Conservation (phyloP, 1,140 invertebrate species). For the Penaeus chinensis region DNA sequence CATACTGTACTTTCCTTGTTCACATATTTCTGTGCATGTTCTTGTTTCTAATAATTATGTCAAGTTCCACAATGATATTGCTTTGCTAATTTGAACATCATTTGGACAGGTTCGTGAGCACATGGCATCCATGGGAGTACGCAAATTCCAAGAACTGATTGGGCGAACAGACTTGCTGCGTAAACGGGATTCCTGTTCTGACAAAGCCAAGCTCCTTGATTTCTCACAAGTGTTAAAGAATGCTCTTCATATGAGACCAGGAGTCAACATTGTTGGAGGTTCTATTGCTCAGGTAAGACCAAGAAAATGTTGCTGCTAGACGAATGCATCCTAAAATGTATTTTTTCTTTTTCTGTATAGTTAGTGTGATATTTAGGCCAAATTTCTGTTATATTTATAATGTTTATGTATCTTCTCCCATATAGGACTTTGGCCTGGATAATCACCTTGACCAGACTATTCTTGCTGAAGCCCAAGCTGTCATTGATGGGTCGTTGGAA, state of each 20-base stretch:
- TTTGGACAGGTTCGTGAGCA: conserved; percentile 78
- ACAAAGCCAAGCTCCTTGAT: conserved; percentile 88
- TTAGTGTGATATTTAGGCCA: neutral
- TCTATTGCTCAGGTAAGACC: conserved; percentile 75
- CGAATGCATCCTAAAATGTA: no score
- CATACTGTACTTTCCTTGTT: no score
- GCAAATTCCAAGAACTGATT: conserved; percentile 91
- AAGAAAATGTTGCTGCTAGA: no score
- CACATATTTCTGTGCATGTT: no score
- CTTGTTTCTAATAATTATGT: neutral
- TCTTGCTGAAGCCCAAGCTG: conserved; percentile 79
- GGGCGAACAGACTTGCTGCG: conserved; percentile 92
- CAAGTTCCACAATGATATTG: no score
- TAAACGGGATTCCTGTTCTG: conserved; percentile 72
- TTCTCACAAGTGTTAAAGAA: conserved; percentile 88
- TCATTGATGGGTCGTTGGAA: conserved; percentile 79
- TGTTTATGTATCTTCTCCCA: conserved; percentile 24
- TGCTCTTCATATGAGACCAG: conserved; percentile 88
- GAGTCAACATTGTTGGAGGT: conserved; percentile 91
- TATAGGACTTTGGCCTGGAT: conserved; percentile 90
- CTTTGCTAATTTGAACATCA: conserved; percentile 49
- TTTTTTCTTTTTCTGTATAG: no score
- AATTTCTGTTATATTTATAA: conserved; percentile 12
- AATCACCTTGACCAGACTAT: conserved; percentile 88
- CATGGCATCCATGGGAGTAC: conserved; percentile 92